Evolutionary conservation across 2,797 vertebrate genomes (phyloP), one percentile per base, ranked within the genome.

Genomic region (Macroramphosus scolopax): DNA sequence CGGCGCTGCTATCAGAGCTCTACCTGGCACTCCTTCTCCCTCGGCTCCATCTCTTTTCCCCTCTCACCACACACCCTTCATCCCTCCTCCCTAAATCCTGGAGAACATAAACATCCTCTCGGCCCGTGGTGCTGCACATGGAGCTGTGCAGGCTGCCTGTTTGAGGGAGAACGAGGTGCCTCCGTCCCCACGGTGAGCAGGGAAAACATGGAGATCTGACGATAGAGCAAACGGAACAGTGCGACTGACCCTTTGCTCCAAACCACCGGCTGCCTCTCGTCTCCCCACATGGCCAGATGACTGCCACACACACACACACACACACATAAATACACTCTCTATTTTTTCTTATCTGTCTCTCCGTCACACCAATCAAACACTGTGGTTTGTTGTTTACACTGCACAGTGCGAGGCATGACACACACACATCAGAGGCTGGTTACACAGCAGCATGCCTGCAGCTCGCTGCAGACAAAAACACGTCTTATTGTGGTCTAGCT

Each of bases 151-250:
- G 41, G 26, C 54, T 7, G 57, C 29, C 17, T 32, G 48, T 50
- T 63, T 75, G 26, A 41, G 44, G 48, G 31, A 68, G 57, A 68
- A 45, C 5, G 51, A 71, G 75, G 59, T 48, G 48, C 52, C 58
- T 68, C 52, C 51, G 75, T 75, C 59, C 61, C 61, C 12, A 5
- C 36, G 64, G 76, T 63, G 70, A 74, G 51, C 49, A 72, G 64
- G 57, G 68, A 77, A 81, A 89, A 87, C 75, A 80, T 4, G 46
- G 48, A 58, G 64, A 71, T 73, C 52, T 77, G 82, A 80, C 33
- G 59, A 72, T 36, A 43, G 80, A 77, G 64, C n/a, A 75, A 75
- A 67, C 52, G 65, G 65, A 75, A 49, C 50, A 28, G 75, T 35
- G 67, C 3, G 33, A 61, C 41, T 63, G 68, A 78, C 51, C 59